Evolutionary conservation across 2,888 invertebrate species (phyloP).

Genomic region (Drosophila quinaria): DNA sequence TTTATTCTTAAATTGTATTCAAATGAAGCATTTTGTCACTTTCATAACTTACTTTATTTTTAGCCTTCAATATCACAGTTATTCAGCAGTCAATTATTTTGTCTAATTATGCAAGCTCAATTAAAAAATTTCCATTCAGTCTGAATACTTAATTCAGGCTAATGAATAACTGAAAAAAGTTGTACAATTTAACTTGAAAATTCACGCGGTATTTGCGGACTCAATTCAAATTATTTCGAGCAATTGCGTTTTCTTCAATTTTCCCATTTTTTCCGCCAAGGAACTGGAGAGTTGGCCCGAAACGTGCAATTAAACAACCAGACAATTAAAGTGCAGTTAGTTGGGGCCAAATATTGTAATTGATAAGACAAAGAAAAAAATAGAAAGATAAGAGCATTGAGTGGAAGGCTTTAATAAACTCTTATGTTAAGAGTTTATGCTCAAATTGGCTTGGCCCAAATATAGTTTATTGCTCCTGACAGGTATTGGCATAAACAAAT

Average conservation of each 20-base stretch:
- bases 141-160: constrained; percentile 33
- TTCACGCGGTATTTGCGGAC: constrained; percentile 70
- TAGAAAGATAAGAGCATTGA: constrained; percentile 6
- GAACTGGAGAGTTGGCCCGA: constrained; percentile 23
- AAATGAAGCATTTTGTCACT: neutral
- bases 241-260: constrained; percentile 63
- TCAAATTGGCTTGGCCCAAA: constrained; percentile 45
- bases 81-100: constrained; percentile 53
- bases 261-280: constrained; percentile 5
- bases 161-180: constrained; percentile 48
- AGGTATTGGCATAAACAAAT: constrained; percentile 62
- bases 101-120: constrained; percentile 79
- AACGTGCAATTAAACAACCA: constrained; percentile 60
- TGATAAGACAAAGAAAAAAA: constrained; percentile 8
- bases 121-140: constrained; percentile 64
- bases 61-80: neutral
- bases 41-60: neutral
- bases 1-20: neutral
- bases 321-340: constrained; percentile 62
- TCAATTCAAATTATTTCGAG: constrained; percentile 80
- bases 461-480: constrained; percentile 30
- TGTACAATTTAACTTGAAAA: constrained; percentile 56
- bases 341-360: constrained; percentile 22
- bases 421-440: constrained; percentile 26
- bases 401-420: constrained; percentile 7